Percentiles rank a stretch among this genome's conserved stretches.
phyloP scores from a whole-genome alignment of 1,140 invertebrate species.

The Lordiphosa collinella region DNA sequence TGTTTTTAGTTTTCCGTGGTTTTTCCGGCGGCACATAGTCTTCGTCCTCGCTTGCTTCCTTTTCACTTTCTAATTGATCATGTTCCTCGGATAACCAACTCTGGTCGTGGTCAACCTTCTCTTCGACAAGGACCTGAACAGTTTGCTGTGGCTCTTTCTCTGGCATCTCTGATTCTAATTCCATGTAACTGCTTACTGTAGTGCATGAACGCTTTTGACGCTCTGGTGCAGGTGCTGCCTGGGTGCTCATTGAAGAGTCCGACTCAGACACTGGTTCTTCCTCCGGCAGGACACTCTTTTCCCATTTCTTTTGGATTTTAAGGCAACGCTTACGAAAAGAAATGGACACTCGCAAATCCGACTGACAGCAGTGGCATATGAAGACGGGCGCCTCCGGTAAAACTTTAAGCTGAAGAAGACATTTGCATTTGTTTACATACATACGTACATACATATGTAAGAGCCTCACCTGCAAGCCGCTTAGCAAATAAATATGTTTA shows the following conservation, averaged over 20 bases:
- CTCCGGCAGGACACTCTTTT: not conserved
- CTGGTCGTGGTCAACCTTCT: conserved; percentile 1
- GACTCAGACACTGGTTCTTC: not conserved
- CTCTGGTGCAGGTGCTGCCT: not conserved
- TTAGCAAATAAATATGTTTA: conserved; percentile 35
- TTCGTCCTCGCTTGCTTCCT: too few species aligned
- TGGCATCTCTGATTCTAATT: not conserved
- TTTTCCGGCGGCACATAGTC: not conserved
- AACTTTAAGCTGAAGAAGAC: conserved; percentile 18
- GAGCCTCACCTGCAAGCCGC: conserved; percentile 32
- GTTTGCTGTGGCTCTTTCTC: conserved; percentile 23
- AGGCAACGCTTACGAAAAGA: conserved; percentile 46
- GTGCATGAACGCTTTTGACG: not conserved
- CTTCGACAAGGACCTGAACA: conserved; percentile 35
- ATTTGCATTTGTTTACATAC: not conserved
- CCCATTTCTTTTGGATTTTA: conserved; percentile 44
- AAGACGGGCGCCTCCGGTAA: conserved; percentile 20
- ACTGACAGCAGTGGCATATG: conserved; percentile 48
- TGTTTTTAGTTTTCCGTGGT: conserved; percentile 5
- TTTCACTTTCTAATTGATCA: not conserved
- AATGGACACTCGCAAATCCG: conserved; percentile 35
- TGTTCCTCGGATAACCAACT: not conserved
- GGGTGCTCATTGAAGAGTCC: conserved; percentile 7
- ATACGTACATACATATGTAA: not conserved
- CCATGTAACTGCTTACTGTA: conserved; percentile 1